Percentiles rank a stretch among this genome's conserved stretches.
phyloP scores from a whole-genome alignment of 2,888 invertebrate genomes.

The Abrostola triplasia region DNA sequence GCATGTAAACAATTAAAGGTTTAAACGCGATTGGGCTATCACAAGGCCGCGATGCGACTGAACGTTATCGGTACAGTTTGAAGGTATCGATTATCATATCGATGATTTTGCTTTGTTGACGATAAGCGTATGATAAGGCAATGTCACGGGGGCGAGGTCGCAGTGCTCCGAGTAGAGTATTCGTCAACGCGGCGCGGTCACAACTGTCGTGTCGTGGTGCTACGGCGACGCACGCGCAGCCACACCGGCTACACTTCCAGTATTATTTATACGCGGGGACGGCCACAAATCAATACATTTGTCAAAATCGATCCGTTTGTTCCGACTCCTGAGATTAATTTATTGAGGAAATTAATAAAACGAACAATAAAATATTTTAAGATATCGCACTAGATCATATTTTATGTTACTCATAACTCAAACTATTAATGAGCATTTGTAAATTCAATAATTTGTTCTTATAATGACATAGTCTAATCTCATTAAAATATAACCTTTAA shows the following conservation, averaged over 20 bases:
- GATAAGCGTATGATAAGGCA: constrained; percentile 78
- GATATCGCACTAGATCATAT: constrained; percentile 10
- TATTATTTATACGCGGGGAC: constrained; percentile 80
- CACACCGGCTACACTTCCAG: constrained; percentile 68
- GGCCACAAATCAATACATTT: constrained; percentile 72
- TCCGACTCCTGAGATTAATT: constrained; percentile 46
- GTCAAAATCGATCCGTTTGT: constrained; percentile 68
- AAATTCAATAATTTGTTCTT: constrained; percentile 14
- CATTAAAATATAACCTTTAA: constrained; percentile 27
- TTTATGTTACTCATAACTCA: constrained; percentile 9
- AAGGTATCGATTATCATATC: constrained; percentile 65
- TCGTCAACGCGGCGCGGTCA: constrained; percentile 84
- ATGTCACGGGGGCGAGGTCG: constrained; percentile 81
- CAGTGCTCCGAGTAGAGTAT: constrained; percentile 77
- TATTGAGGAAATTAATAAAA: constrained; percentile 45
- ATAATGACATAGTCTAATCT: constrained; percentile 22
- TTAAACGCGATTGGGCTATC: constrained; percentile 41
- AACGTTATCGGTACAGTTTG: constrained; percentile 51
- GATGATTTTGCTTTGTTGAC: constrained; percentile 65
- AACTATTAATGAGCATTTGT: constrained; percentile 1
- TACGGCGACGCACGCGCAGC: constrained; percentile 79
- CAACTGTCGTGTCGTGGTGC: constrained; percentile 79
- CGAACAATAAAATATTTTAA: constrained; percentile 25
- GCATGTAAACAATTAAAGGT: constrained; percentile 44
- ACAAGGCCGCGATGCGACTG: constrained; percentile 67